Evolutionary conservation across 2,797 vertebrate species (phyloP), one percentile per base, ranked within the genome.

Genomic region (Phrynocephalus guinanensis): DNA sequence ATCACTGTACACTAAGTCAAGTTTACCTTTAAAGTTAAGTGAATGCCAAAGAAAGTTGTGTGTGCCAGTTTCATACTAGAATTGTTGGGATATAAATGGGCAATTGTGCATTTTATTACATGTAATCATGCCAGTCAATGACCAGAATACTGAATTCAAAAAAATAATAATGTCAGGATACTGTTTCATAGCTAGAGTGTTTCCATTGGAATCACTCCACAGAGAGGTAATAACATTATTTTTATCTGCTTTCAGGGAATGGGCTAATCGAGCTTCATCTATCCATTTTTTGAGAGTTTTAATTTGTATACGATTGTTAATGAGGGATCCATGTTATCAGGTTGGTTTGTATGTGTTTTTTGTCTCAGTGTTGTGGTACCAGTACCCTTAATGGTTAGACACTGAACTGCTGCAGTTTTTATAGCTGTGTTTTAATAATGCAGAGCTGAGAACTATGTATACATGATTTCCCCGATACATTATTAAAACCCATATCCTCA

Each of bases 281-380:
- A 94, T 97, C 84, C 97, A 98, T 86, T 97, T 97, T 92, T 96
- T 98, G 48, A 95, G 97, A 94, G 96, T 98, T 86, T 95, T 99
- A 90, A 97, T 98, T 90, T 99, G 98, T 87, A 93, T 99, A 33
- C 97, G 98, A 86, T 94, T 99, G 83, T 91, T 99, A 86, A 97
- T 98, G 94, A 97, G 98, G 94, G 98, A 98, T 92, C 96, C 96
- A 1, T 95, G 94, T 88, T 97, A 97, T 92, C 98, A 98, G 97
- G 98, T 98, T 91, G 85, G 96, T 93, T 91, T 88, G 5, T 83
- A 67, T 88, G 79, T 88, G 52, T 1, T 84, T 88, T 73, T 88
- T 20, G 85, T 91, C 2, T n/a, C 89, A 81, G 3, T 72, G 30
- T 60, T 82, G 6, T 68, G 80, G 1, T 52, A 33, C 50, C 66